Percentiles rank a stretch among this genome's conserved stretches.
These are phyloP conservation scores for Callopanchax toddi DNA, from an alignment of 2,113 vertebrate species.

Conservation along the genomic window DNA sequence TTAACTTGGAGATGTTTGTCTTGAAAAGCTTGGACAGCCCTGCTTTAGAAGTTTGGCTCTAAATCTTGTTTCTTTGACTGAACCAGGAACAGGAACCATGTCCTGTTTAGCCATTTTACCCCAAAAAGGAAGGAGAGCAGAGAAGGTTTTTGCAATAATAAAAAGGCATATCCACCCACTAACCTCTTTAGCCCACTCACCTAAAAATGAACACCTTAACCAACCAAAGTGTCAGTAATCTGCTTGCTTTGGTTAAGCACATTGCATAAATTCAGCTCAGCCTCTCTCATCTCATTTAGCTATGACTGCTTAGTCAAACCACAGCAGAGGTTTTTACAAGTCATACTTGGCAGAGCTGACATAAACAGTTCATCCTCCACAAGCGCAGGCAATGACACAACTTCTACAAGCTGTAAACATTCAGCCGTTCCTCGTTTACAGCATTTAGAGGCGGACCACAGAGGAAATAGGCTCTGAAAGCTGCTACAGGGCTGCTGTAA, in stretches of 20 bases:
- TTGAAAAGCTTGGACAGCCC: too few relatives aligned
- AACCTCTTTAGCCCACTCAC: neutral
- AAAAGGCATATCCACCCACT: too few relatives aligned
- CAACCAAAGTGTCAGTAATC: slow-evolving; percentile 17
- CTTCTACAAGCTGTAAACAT: slow-evolving; percentile 44
- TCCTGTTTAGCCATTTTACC: neutral
- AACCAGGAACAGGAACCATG: neutral
- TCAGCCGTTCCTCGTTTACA: slow-evolving; percentile 33
- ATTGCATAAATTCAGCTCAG: slow-evolving; percentile 13
- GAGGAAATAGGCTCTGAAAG: slow-evolving; percentile 48
- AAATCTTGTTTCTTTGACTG: slow-evolving; percentile 16
- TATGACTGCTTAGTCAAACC: neutral
- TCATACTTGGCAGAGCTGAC: neutral
- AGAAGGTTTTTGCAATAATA: neutral
- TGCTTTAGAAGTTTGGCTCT: slow-evolving; percentile 3
- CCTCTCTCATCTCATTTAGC: slow-evolving; percentile 15
- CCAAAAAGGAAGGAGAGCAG: neutral
- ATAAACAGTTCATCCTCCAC: slow-evolving; percentile 5
- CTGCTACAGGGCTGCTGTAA: slow-evolving; percentile 44
- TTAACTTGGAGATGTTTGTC: too few relatives aligned
- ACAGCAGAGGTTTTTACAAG: slow-evolving; percentile 3
- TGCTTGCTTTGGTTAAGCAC: slow-evolving; percentile 20
- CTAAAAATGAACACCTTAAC: neutral
- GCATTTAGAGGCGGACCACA: slow-evolving; percentile 30
- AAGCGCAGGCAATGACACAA: neutral